Evolutionary conservation across 2,888 invertebrate species (phyloP).

Genomic region (Arge pagana): DNA sequence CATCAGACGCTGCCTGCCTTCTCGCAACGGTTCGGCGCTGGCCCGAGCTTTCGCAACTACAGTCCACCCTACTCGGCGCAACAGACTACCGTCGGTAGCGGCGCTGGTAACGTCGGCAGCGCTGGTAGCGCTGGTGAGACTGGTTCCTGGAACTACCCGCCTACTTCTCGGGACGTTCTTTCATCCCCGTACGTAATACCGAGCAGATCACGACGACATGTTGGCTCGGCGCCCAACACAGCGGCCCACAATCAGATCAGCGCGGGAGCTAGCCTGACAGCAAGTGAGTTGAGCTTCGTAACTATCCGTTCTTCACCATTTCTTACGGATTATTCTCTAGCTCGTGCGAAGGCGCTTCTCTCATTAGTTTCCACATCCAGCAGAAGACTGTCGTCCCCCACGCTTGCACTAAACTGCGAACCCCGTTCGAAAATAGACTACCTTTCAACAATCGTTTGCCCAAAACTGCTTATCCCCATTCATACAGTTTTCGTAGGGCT

Average conservation of each 20-base stretch:
- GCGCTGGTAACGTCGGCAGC: conserved; percentile 25
- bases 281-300: conserved; percentile 67
- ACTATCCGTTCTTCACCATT: background rate
- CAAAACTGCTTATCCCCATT: too few relatives aligned
- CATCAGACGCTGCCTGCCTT: conserved; percentile 63
- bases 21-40: conserved; percentile 62
- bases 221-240: conserved; percentile 32
- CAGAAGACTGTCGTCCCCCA: too few relatives aligned
- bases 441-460: too few relatives aligned
- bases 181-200: conserved; percentile 34
- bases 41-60: conserved; percentile 42
- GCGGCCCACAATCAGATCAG: conserved; percentile 60
- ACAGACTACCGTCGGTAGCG: conserved; percentile 32
- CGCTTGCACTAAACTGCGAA: too few relatives aligned
- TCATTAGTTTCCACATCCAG: too few relatives aligned
- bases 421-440: too few relatives aligned
- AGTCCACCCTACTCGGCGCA: conserved; percentile 47
- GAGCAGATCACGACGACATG: conserved; percentile 27
- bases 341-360: too few relatives aligned
- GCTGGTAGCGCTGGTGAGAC: conserved; percentile 24
- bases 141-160: conserved; percentile 40
- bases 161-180: conserved; percentile 35
- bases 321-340: background rate
- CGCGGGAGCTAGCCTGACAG: conserved; percentile 72
- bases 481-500: too few relatives aligned